Conservation (phyloP, 2,888 invertebrate species). For the Chymomyza procnemis region DNA sequence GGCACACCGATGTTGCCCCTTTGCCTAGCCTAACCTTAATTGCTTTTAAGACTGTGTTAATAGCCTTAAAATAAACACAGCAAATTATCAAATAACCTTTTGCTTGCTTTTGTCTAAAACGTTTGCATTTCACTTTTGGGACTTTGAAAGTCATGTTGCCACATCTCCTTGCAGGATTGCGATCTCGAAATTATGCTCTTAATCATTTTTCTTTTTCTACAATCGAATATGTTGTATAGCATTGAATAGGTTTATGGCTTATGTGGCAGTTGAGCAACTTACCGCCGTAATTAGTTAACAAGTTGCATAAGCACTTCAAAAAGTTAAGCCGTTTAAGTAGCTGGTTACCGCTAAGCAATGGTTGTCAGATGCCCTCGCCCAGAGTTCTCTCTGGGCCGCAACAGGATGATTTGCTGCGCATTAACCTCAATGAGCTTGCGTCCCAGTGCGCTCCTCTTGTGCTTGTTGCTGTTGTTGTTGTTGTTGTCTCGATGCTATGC, state of each 20-base stretch:
- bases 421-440: slow-evolving; percentile 37
- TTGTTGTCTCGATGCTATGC: slow-evolving; percentile 7
- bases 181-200: neutral
- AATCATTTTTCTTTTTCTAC: neutral
- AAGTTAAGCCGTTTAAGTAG: slow-evolving; percentile 61
- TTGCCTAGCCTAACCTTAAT: slow-evolving; percentile 35
- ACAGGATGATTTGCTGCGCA: slow-evolving; percentile 17
- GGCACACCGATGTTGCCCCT: neutral
- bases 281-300: slow-evolving; percentile 57
- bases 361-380: too few species aligned
- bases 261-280: slow-evolving; percentile 9
- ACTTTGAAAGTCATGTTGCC: neutral
- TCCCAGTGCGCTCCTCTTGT: slow-evolving; percentile 43
- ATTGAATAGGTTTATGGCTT: neutral
- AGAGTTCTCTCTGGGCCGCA: neutral
- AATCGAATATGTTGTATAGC: neutral
- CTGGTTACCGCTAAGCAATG: slow-evolving; percentile 23
- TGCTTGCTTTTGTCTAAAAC: neutral
- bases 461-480: slow-evolving; percentile 6
- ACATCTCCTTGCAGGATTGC: neutral
- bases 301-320: slow-evolving; percentile 54
- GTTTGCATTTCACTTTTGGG: neutral
- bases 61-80: slow-evolving; percentile 55
- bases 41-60: slow-evolving; percentile 49
- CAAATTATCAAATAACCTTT: slow-evolving; percentile 38